A percentile compares a stretch with the other conserved stretches of the same genome.
phyloP scores from a whole-genome alignment of 2,888 invertebrate genomes.

The Lamproptera curius region DNA sequence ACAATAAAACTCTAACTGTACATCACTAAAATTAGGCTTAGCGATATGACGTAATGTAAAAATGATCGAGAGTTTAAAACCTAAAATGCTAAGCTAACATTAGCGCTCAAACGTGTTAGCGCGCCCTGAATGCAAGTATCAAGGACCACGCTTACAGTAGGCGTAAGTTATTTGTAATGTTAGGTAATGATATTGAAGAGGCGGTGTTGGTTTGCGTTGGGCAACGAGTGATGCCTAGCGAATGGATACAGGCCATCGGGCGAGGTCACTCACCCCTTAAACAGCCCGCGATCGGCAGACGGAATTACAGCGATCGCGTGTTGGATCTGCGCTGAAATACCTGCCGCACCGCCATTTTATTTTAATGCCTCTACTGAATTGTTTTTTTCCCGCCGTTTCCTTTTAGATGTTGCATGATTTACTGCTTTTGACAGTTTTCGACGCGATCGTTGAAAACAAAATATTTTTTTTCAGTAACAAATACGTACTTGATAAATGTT shows the following conservation, averaged over 20 bases:
- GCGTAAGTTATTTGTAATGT: slow-evolving; percentile 15
- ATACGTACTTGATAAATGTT: too few relatives aligned
- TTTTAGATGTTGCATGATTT: too few relatives aligned
- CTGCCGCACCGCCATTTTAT: slow-evolving; percentile 23
- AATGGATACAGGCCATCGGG: slow-evolving; percentile 51
- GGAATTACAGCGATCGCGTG: slow-evolving; percentile 38
- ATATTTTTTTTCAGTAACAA: too few relatives aligned
- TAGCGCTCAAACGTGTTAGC: background rate
- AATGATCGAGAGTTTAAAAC: background rate
- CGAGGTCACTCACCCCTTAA: slow-evolving; percentile 63
- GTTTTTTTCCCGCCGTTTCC: too few relatives aligned
- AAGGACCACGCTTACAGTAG: background rate
- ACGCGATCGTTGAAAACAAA: too few relatives aligned
- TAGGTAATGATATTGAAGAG: slow-evolving; percentile 19
- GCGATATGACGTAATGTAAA: too few relatives aligned
- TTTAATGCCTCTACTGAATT: slow-evolving; percentile 23
- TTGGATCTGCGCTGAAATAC: slow-evolving; percentile 26
- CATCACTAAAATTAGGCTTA: too few relatives aligned
- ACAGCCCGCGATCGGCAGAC: slow-evolving; percentile 34
- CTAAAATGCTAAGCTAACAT: background rate
- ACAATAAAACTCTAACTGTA: too few relatives aligned
- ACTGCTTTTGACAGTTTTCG: background rate
- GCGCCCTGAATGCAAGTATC: background rate
- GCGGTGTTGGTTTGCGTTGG: slow-evolving; percentile 28
- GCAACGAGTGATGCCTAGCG: slow-evolving; percentile 32